Base-by-base conservation (phyloP, 2,797 vertebrate species). In the Alectoris magna region DNA sequence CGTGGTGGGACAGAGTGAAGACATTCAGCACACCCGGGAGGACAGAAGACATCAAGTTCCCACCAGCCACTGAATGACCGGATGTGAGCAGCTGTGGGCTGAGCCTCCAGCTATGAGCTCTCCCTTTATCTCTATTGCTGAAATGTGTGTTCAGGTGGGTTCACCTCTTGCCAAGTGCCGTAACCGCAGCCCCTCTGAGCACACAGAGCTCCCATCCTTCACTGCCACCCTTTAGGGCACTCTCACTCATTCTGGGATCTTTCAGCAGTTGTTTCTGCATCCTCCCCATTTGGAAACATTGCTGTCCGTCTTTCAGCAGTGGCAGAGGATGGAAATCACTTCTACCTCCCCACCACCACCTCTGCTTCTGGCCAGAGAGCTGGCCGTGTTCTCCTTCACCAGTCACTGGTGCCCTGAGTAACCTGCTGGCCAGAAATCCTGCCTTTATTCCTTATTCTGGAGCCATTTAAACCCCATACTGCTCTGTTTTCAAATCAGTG, bases 351-450 rank as follows among this genome's bases (percentile, higher is more conserved):
- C 16, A 2, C 22, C n/a, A 39, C 29, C 14, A 7, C 3, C 46
- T 43, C 18, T 5, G 1, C 24, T 56, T 29, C 58, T 80, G 69
- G 51, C 48, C 66, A 43, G 53, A 24, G 22, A 8, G 43, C 19
- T 6, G 22, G 26, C 23, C 3, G 19, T 19, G 29, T 5, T 34
- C 23, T 73, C n/a, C 49, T 53, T 5, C 49, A 9, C 26, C 49
- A 24, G 38, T 13, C 39, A 2, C 7, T 3, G 46, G 9, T 69
- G 59, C 46, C 73, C 1, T 0, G 12, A 71, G n/a, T 15, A 16
- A 19, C 53, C 21, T 10, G 6, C 1, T 21, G 46, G 36, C 55
- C 70, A 62, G n/a, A 23, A 67, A n/a, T 23, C 11, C 1, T n/a
- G 27, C 26, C 34, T 48, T 74, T 63, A 21, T n/a, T 26, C 74